These are phyloP conservation scores for Petrocephalus sullivani DNA, from an alignment of 2,797 vertebrate species.

Conservation along the genomic window DNA sequence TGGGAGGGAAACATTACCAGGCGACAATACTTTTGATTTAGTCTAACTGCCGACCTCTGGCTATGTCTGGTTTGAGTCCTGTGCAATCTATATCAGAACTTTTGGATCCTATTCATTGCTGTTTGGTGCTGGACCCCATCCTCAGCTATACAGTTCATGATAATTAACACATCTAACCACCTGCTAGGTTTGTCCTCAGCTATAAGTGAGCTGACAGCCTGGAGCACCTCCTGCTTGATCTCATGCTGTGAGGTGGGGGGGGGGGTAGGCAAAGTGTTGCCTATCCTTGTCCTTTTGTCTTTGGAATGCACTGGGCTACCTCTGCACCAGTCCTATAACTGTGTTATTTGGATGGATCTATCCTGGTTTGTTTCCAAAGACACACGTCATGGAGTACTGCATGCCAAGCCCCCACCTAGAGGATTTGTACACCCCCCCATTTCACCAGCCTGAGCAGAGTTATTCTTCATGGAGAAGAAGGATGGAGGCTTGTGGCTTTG, in stretches of 20 bases:
- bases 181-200: neutral
- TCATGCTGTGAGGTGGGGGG: neutral
- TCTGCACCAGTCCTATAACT: neutral
- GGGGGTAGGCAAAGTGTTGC: neutral
- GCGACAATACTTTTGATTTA: no score
- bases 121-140: neutral
- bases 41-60: no score
- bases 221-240: neutral
- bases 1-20: no score
- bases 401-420: neutral
- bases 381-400: neutral
- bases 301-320: neutral
- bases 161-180: neutral
- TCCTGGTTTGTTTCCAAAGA: neutral
- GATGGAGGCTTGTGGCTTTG: neutral
- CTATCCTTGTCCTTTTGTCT: neutral
- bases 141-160: neutral
- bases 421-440: neutral
- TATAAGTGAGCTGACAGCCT: neutral
- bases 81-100: no score
- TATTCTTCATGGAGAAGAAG: neutral
- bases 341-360: neutral
- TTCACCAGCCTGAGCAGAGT: neutral
- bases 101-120: no score
- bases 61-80: no score